Base-by-base conservation (phyloP, 2,797 vertebrate species). In the Salarias fasciatus region DNA sequence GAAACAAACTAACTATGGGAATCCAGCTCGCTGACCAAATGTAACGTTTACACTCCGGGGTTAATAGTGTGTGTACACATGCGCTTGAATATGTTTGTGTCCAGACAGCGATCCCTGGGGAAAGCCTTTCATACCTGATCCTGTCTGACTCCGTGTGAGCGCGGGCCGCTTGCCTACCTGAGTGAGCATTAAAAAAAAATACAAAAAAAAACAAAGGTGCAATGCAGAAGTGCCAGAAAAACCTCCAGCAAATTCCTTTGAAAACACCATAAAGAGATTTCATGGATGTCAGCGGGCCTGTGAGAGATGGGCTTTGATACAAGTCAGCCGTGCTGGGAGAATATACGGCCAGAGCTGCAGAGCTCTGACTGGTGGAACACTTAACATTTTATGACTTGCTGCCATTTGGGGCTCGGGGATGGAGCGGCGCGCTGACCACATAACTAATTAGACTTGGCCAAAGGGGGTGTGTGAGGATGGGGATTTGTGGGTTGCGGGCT, bases 351-450 rank as follows among this genome's bases (percentile, higher is more conserved):
- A 49, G 72, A 73, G 87, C 94, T 93, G 93, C 87, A 63, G 69
- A 36, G 70, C 88, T 84, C 85, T 90, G 91, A 80, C 92, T 95
- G 94, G 88, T 94, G 93, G 92, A 96, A 93, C 84, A 89, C 92
- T 94, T 95, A 93, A 92, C 75, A 55, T 93, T 94, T 94, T 91
- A 90, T 92, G 93, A 94, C 89, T 89, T 90, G 91, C 90, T 91
- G 93, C 91, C 89, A 88, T 89, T 79, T 76, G 88, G 88, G 84
- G 85, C 81, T 88, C 79, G 79, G 85, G 84, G 82, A 88, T 65
- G 29, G 70, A 89, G 84, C 85, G 72, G 79, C 86, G 70, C 72
- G 79, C 79, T 72, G 83, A 88, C 83, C 89, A 87, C 89, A 88
- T 87, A 84, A 88, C 88, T 91, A 93, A 93, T 92, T 91, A 89